A percentile compares a stretch with the other conserved stretches of the same genome.
phyloP scores from a whole-genome alignment of 2,113 vertebrate species.

The Fulmarus glacialis region DNA sequence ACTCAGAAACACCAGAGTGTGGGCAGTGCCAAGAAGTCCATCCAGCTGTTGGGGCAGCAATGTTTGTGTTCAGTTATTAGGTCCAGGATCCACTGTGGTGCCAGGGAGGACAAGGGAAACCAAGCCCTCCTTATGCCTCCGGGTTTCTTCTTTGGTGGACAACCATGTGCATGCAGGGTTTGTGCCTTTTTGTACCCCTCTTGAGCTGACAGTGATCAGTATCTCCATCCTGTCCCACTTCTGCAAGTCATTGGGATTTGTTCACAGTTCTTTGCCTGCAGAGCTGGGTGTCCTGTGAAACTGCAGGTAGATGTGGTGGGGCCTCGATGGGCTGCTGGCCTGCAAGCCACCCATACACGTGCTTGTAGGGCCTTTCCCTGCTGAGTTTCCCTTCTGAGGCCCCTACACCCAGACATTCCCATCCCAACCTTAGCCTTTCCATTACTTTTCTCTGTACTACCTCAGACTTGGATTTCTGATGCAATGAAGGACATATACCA shows the following conservation, averaged over 20 bases:
- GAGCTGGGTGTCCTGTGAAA: neutral
- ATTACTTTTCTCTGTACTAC: neutral
- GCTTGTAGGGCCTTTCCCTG: neutral
- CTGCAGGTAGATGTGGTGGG: no score
- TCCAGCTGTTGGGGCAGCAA: neutral
- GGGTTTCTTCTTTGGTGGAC: neutral
- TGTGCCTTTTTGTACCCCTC: neutral
- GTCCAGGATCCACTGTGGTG: neutral
- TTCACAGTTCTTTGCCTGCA: neutral
- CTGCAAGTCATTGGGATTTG: neutral
- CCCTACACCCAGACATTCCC: neutral
- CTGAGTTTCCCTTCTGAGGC: neutral
- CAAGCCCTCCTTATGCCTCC: neutral
- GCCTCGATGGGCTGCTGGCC: neutral
- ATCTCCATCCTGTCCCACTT: neutral
- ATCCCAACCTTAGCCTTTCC: neutral
- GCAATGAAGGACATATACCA: neutral
- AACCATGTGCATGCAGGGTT: rapidly evolving
- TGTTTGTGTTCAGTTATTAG: neutral
- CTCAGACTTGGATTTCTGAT: neutral
- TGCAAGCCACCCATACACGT: neutral
- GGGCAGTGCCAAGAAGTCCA: neutral
- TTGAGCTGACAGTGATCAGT: neutral
- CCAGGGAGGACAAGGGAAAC: neutral
- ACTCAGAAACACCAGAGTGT: neutral